Conservation (phyloP, 2,797 vertebrate genomes). For the Ceryle rudis region DNA sequence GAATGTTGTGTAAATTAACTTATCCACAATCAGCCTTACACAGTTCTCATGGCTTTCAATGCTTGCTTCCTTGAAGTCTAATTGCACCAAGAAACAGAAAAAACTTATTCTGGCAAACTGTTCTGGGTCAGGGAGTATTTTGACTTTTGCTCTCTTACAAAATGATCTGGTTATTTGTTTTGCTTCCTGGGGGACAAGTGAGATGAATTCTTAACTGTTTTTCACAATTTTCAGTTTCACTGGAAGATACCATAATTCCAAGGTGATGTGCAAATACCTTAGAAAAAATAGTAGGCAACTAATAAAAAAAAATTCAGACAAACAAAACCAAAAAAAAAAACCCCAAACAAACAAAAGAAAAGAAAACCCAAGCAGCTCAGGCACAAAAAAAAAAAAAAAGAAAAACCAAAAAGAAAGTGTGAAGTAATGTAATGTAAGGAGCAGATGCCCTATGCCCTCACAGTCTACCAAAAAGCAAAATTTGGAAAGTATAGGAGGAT, state of each 20-base stretch:
- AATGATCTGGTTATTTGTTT: neutral
- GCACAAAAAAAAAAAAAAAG: neutral
- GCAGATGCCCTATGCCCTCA: neutral
- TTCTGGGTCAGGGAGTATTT: neutral
- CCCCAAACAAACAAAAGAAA: neutral
- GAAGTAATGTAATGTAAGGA: too few relatives aligned
- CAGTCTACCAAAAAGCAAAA: neutral
- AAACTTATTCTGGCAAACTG: neutral
- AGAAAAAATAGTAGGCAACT: neutral
- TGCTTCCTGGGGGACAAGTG: neutral
- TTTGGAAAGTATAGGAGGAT: neutral
- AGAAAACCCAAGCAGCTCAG: too few relatives aligned
- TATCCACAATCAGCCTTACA: neutral
- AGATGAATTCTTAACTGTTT: neutral
- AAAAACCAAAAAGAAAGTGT: neutral
- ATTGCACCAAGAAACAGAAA: neutral
- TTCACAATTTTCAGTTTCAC: neutral
- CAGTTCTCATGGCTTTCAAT: neutral
- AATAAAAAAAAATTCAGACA: neutral
- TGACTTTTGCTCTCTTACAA: neutral
- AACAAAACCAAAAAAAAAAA: too few relatives aligned
- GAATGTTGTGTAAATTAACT: neutral
- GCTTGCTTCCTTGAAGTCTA: neutral
- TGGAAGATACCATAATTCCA: neutral
- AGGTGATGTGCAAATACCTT: neutral